phyloP scores from a whole-genome alignment of 2,888 invertebrate genomes.

The Ashinkailepas kermadecensis region DNA sequence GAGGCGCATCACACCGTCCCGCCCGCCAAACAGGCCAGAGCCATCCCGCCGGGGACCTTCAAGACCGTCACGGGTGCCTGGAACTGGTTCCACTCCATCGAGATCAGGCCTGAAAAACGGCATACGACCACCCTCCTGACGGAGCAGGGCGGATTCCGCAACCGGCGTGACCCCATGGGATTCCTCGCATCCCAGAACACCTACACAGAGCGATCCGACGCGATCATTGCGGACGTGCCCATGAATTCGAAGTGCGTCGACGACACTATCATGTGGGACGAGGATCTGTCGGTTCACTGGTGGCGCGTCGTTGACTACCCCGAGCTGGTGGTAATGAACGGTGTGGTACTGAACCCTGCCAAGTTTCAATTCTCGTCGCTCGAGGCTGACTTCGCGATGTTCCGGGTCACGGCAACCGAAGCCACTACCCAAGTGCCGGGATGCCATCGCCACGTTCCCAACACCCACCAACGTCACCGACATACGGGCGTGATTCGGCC shows the following conservation, averaged over 20 bases:
- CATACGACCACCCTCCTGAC: slow-evolving; percentile 16
- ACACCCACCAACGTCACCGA: slow-evolving; percentile 21
- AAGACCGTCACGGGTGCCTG: slow-evolving; percentile 24
- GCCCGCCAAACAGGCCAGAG: background rate
- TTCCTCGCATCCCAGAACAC: slow-evolving; percentile 22
- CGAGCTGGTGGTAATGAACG: slow-evolving; percentile 1
- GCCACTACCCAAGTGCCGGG: slow-evolving; percentile 25
- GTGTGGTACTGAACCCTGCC: slow-evolving; percentile 24
- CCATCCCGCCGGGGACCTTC: background rate
- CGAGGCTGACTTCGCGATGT: slow-evolving; percentile 22
- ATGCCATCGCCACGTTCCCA: background rate
- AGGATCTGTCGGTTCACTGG: slow-evolving; percentile 18
- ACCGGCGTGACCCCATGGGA: slow-evolving; percentile 21
- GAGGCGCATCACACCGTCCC: slow-evolving; percentile 22
- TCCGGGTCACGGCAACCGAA: slow-evolving; percentile 13
- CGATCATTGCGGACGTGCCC: slow-evolving; percentile 21
- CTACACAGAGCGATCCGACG: slow-evolving; percentile 16
- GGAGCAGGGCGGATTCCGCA: slow-evolving; percentile 16
- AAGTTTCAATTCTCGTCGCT: slow-evolving; percentile 23
- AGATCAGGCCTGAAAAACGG: slow-evolving; percentile 2
- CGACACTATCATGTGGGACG: slow-evolving; percentile 26
- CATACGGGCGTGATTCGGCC: slow-evolving; percentile 24
- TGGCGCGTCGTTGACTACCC: slow-evolving; percentile 25
- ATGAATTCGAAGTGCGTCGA: slow-evolving; percentile 24
- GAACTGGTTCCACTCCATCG: slow-evolving; percentile 23